Evolutionary conservation across 2,888 invertebrate species (phyloP), one percentile per base, ranked within the genome.

Genomic region (Synanthedon andrenaeformis): DNA sequence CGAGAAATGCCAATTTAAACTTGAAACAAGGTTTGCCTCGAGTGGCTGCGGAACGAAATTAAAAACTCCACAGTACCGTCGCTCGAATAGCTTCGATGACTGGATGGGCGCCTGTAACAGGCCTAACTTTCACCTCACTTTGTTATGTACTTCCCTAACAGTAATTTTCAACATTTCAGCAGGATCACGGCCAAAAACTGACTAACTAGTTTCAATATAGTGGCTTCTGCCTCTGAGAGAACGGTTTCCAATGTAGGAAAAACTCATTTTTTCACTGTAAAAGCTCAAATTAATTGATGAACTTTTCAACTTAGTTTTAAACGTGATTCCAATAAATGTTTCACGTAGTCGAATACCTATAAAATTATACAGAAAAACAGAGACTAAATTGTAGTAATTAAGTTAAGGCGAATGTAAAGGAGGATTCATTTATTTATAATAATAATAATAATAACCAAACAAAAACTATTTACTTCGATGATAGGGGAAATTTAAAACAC

Each of bases 1-100:
- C 74, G 82, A 81, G 83, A 84, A 84, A 84, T 79, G 83, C 82
- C 86, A 86, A 86, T 86, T 86, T 86, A 85, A 86, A 86, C 79
- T 85, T 85, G 82, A 85, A 85, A 85, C 84, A 79, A 85, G 84
- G 81, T 84, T 83, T 80, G 76, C 80, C 75, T 78, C 82, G 78
- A 82, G 83, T 80, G 82, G 79, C 79, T 78, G 73, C 67, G 76
- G 76, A 83, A 83, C 81, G 74, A 82, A 85, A 86, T 85, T 85
- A 85, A 85, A 84, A 86, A 85, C 76, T 84, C 79, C 59, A 68
- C 76, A 64, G 74, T 70, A 71, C 73, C 69, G 68, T 66, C 75
- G 73, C 71, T 71, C 67, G 70, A 76, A 76, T 73, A 68, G 73
- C 74, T 67, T 62, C 63, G 66, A 69, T 61, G 71, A 63, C 73